Base-by-base conservation (phyloP, 2,113 vertebrate species). In the Chauna torquata region DNA sequence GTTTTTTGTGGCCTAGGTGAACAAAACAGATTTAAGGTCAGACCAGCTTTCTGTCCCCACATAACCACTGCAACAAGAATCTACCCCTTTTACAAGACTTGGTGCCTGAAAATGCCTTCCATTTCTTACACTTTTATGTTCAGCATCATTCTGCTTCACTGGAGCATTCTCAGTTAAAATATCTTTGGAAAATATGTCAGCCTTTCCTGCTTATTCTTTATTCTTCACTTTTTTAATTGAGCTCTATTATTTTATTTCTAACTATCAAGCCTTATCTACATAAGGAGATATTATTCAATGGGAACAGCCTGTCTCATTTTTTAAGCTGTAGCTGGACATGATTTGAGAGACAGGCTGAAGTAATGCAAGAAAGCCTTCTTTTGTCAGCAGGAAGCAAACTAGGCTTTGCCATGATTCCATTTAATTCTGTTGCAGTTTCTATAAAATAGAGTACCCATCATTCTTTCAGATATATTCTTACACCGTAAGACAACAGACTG, bases 251-350 rank as follows among this genome's bases (percentile, higher is more conserved):
- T 72, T 82, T 55, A 10, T 59, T 90, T 58, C 54, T 70, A 61
- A 62, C 40, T 54, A 49, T 40, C 0, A 1, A 70, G 6, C 3
- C 17, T 91, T 74, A 61, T 36, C 64, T 75, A 4, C 0, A 0
- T 38, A n/a, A 59, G 42, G 23, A 78, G n/a, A 52, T 14, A 40
- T 52, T 72, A 75, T 64, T 84, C 44, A 65, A 9, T 36, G 30
- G 42, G 23, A 95, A 69, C 0, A 0, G 47, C 68, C 68, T 90
- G 81, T 54, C 36, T 64, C 36, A 65, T 75, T 96, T 88, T 24
- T 83, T 64, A 49, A 82, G 42, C 18, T 58, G 12, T 32, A 64
- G 40, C 30, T 79, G 36, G 72, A 34, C 13, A 6, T 11, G 75
- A 22, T 87, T 84, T 79, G 76, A 69, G 69, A 84, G 42, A 84